These are phyloP conservation scores for Saccostrea cuccullata DNA, from an alignment of 1,140 invertebrate species.

Conservation along the genomic window DNA sequence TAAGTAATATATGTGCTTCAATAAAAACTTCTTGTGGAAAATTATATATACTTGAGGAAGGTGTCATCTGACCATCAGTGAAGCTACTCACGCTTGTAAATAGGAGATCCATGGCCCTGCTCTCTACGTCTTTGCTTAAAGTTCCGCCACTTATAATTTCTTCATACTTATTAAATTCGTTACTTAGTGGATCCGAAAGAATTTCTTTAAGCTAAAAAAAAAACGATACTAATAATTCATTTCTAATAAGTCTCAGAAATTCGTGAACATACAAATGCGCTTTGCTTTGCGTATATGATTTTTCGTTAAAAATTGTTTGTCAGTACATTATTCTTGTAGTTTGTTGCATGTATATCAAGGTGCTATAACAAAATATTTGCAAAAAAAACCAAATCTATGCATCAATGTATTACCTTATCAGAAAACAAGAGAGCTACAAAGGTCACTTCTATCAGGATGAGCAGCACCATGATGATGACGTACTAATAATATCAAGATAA, in stretches of 20 bases:
- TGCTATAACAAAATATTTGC: not conserved
- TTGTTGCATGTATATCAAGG: not conserved
- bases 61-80: no score
- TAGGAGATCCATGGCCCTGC: slow-evolving; percentile 29
- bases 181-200: not conserved
- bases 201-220: slow-evolving; percentile 17
- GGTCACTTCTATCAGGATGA: slow-evolving; percentile 2
- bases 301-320: not conserved
- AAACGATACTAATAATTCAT: no score
- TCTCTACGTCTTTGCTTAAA: not conserved
- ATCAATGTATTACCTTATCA: slow-evolving; percentile 10
- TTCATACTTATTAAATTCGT: slow-evolving; percentile 2
- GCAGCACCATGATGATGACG: slow-evolving; percentile 14
- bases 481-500: not conserved
- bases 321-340: no score
- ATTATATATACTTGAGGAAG: no score
- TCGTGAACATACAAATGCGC: no score
- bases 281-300: no score
- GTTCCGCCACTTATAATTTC: no score
- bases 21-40: no score
- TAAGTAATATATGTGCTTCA: no score
- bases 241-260: no score
- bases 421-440: slow-evolving; percentile 39
- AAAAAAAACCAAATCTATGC: not conserved
- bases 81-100: slow-evolving; percentile 4